A percentile compares a stretch with the other conserved stretches of the same genome.
phyloP scores from a whole-genome alignment of 2,797 vertebrate species.

The Sitta carolinensis region DNA sequence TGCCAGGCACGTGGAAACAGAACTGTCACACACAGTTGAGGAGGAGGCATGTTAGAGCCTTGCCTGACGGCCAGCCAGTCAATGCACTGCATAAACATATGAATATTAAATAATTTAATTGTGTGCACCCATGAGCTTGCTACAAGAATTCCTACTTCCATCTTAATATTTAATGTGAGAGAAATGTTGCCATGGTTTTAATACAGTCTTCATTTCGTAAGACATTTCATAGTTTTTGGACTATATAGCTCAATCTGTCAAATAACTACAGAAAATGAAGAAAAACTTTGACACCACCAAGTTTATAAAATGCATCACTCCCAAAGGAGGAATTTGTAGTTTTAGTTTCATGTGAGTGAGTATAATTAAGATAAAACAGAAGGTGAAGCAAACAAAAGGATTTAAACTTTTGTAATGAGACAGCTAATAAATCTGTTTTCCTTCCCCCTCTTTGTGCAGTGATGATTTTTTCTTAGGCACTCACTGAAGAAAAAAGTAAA shows the following conservation, averaged over 20 bases:
- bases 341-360: neutral
- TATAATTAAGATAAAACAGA: neutral
- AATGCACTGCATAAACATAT: neutral
- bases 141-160: neutral
- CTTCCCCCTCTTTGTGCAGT: fast-evolving
- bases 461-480: neutral
- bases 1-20: neutral
- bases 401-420: neutral
- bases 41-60: neutral
- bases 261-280: neutral
- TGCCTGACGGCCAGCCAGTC: fast-evolving
- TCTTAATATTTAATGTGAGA: neutral
- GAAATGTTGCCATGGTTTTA: neutral
- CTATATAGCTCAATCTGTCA: neutral
- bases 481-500: neutral
- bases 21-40: neutral
- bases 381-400: neutral
- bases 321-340: neutral
- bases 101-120: neutral
- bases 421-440: neutral
- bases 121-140: neutral
- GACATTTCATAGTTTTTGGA: neutral
- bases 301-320: neutral
- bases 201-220: neutral
- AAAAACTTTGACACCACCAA: neutral